Conservation (phyloP, 2,888 invertebrate species). For the Eilema sororculum region DNA sequence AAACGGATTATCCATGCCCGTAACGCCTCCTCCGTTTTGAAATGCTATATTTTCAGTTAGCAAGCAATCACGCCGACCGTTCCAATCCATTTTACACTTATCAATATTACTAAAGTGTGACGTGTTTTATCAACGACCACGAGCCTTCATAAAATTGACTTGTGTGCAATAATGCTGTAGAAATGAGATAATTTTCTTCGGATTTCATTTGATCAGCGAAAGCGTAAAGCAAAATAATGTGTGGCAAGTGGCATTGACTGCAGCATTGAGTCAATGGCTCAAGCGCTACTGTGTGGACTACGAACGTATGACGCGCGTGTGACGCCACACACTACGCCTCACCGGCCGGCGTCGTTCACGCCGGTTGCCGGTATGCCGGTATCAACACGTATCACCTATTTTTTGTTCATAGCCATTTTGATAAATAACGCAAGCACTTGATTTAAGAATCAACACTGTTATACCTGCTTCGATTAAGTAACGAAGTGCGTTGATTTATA, state of each 20-base stretch:
- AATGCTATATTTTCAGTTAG: constrained; percentile 48
- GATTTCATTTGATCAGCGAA: constrained; percentile 30
- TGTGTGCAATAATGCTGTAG: background rate
- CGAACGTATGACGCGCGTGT: constrained; percentile 50
- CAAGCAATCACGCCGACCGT: constrained; percentile 17
- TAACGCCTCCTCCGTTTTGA: constrained; percentile 59
- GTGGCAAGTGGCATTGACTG: constrained; percentile 50
- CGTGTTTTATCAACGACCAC: constrained; percentile 26
- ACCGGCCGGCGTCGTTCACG: constrained; percentile 22
- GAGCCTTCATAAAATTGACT: constrained; percentile 2
- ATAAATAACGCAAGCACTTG: background rate
- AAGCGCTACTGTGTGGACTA: constrained; percentile 43
- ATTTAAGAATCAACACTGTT: constrained; percentile 1
- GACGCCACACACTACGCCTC: constrained; percentile 45
- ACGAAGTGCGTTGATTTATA: background rate
- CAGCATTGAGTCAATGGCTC: constrained; percentile 53
- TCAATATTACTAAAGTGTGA: constrained; percentile 22
- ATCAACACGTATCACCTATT: constrained; percentile 33
- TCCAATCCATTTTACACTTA: constrained; percentile 36
- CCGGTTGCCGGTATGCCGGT: constrained; percentile 8
- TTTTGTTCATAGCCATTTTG: constrained; percentile 12
- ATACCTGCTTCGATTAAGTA: background rate
- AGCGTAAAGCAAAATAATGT: constrained; percentile 36
- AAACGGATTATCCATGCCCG: constrained; percentile 70
- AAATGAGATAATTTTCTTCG: constrained; percentile 7